A percentile compares a stretch with the other conserved stretches of the same genome.
These are phyloP conservation scores for Diuraphis noxia DNA, from an alignment of 1,140 invertebrate genomes.

Conservation along the genomic window DNA sequence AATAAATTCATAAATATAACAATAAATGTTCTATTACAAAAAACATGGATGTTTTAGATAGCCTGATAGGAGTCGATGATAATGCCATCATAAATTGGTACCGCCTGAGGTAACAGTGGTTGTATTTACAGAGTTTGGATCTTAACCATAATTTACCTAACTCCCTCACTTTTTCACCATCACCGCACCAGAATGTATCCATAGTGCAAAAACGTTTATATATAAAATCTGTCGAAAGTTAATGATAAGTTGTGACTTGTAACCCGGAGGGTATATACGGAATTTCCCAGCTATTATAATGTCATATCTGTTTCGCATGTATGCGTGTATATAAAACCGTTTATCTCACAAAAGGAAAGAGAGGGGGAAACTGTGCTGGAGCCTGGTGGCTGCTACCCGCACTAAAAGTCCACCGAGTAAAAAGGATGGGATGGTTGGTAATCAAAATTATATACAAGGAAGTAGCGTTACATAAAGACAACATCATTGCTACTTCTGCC, in stretches of 20 bases:
- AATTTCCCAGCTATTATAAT: not conserved
- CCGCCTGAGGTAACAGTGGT: not conserved
- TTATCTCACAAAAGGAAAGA: not conserved
- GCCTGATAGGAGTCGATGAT: not conserved
- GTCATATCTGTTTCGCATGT: not conserved
- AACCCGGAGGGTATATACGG: not conserved
- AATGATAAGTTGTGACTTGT: slow-evolving; percentile 41
- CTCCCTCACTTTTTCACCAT: not conserved
- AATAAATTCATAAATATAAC: not conserved
- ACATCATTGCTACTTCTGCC: not conserved
- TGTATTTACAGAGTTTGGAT: not conserved
- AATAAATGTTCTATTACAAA: not conserved
- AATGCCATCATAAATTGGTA: not conserved
- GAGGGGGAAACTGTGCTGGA: not conserved
- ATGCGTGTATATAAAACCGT: slow-evolving; percentile 22
- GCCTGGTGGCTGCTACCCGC: not conserved
- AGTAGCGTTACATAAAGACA: slow-evolving; percentile 22
- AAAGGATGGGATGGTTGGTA: not conserved
- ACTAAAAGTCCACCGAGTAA: not conserved
- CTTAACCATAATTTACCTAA: not conserved
- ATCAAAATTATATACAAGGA: slow-evolving; percentile 44
- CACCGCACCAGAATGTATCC: not conserved
- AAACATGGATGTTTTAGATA: not conserved
- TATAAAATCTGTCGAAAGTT: slow-evolving; percentile 36
- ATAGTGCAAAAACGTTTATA: not conserved